These are phyloP conservation scores for Microtus ochrogaster DNA, from an alignment of 2,113 vertebrate species.

Conservation along the genomic window DNA sequence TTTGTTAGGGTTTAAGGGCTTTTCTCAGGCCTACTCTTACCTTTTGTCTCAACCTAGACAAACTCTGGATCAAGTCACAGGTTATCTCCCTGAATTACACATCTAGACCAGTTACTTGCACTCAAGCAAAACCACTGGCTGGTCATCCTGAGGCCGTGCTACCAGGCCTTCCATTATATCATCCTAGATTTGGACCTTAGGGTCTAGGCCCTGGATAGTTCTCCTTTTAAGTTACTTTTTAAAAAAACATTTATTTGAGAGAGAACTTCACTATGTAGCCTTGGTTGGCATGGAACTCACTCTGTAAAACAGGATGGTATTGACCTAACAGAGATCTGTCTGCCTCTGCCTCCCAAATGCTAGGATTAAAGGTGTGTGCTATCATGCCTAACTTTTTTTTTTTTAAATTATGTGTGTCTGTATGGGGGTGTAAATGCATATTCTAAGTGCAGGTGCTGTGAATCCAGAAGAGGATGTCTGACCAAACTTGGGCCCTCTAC, in stretches of 20 bases:
- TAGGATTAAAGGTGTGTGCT: background rate
- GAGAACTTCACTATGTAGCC: background rate
- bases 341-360: background rate
- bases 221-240: background rate
- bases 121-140: slow-evolving; percentile 8
- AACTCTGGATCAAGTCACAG: background rate
- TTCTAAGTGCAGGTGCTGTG: background rate
- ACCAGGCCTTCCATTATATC: background rate
- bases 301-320: background rate
- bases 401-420: background rate
- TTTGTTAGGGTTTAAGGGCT: background rate
- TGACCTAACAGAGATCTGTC: background rate
- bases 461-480: background rate
- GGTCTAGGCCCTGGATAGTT: background rate
- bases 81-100: background rate
- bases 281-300: background rate
- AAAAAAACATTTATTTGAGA: background rate
- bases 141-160: background rate
- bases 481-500: background rate
- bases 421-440: background rate
- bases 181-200: background rate
- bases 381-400: background rate
- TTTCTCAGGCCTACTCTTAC: background rate
- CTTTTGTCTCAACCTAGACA: slow-evolving; percentile 11
- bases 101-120: background rate